Evolutionary conservation across 2,113 vertebrate genomes (phyloP).

Genomic region (Psilopsiagon aymara): DNA sequence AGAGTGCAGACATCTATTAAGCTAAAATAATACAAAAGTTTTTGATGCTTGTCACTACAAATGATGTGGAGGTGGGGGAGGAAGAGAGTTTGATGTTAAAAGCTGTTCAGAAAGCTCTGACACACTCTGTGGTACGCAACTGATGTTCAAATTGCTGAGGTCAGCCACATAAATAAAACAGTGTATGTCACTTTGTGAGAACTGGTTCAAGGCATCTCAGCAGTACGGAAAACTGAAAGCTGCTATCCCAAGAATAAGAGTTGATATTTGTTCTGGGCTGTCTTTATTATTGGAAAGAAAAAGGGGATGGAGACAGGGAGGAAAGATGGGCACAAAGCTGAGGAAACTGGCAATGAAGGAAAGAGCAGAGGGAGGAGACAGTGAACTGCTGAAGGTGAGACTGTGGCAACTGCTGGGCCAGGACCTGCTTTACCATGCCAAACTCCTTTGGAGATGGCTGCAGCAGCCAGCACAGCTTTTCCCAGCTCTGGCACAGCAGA

Average conservation of each 20-base stretch:
- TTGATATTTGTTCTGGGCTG: background rate
- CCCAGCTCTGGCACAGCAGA: background rate
- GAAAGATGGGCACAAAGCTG: background rate
- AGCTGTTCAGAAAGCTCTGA: background rate
- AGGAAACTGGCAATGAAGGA: background rate
- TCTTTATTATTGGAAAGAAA: background rate
- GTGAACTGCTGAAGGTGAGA: background rate
- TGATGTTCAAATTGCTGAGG: background rate
- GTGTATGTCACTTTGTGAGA: background rate
- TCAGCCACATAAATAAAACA: background rate
- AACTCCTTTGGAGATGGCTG: background rate
- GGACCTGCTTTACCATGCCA: background rate
- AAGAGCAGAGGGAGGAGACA: background rate
- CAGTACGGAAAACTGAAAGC: background rate
- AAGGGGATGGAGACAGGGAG: background rate
- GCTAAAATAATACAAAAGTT: background rate
- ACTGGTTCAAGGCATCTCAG: background rate
- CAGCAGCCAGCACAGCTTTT: background rate
- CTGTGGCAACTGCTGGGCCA: background rate
- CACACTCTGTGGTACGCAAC: rapidly evolving
- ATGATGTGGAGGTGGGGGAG: background rate
- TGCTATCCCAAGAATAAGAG: background rate
- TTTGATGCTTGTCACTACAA: background rate
- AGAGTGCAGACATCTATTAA: background rate
- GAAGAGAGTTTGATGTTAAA: background rate